Evolutionary conservation across 2,797 vertebrate genomes (phyloP).

Genomic region (Pangasius sanitwongsei): DNA sequence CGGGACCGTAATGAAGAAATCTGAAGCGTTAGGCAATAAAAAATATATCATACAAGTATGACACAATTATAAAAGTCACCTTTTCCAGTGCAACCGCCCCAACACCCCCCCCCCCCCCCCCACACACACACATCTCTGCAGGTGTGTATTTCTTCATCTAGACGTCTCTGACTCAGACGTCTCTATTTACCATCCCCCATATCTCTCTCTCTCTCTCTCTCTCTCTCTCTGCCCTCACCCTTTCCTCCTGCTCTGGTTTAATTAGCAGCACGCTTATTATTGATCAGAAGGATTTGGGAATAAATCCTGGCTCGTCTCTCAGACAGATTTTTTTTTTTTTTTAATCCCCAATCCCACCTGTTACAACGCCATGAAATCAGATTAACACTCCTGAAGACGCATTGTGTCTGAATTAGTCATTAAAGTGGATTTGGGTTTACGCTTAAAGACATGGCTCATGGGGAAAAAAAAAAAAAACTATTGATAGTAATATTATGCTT

Average conservation of each 20-base stretch:
- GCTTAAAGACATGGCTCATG: not conserved
- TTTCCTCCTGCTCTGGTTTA: not conserved
- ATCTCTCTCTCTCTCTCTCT: not conserved
- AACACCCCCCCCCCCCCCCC: not conserved
- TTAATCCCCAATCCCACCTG: slow-evolving; percentile 10
- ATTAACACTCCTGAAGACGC: not conserved
- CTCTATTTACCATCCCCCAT: not conserved
- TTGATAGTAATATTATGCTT: not conserved
- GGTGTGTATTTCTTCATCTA: not conserved
- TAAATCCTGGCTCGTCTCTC: not conserved
- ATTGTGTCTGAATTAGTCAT: not conserved
- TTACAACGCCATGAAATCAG: not conserved
- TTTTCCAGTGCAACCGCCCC: not conserved
- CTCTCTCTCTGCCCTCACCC: not conserved
- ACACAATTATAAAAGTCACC: not conserved
- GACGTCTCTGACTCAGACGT: not conserved
- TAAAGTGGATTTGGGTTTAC: not conserved
- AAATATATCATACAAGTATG: not conserved
- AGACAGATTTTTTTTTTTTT: slow-evolving; percentile 3
- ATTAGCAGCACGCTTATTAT: not conserved
- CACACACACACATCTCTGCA: not conserved
- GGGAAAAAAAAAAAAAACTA: not conserved
- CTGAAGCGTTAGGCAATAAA: not conserved
- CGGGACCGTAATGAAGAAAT: not conserved
- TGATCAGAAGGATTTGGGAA: slow-evolving; percentile 10